Conservation (phyloP, 2,113 vertebrate species). For the Anthoscopus minutus region DNA sequence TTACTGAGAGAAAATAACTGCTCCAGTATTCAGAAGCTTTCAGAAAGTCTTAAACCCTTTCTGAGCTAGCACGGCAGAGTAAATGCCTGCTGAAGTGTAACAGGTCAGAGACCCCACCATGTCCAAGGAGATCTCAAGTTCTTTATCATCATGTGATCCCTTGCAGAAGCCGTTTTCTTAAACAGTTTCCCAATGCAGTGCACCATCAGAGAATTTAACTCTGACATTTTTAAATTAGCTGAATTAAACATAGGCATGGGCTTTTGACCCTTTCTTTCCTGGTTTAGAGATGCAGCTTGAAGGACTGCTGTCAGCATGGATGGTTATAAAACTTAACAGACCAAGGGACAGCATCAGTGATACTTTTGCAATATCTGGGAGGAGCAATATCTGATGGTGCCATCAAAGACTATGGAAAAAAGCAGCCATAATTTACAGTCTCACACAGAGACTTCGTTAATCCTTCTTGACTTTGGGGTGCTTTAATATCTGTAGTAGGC, state of each 20-base stretch:
- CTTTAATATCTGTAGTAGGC: background rate
- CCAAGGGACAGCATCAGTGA: background rate
- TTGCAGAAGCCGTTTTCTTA: background rate
- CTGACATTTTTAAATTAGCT: background rate
- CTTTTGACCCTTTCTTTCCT: background rate
- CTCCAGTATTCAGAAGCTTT: background rate
- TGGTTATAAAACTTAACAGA: background rate
- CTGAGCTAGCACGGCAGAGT: background rate
- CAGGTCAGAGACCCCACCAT: background rate
- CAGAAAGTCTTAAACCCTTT: conserved; percentile 1
- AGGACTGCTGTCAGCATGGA: background rate
- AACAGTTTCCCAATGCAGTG: background rate
- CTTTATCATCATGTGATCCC: background rate
- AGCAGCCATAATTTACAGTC: background rate
- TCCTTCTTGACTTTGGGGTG: background rate
- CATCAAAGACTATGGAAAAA: background rate
- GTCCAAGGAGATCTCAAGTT: background rate
- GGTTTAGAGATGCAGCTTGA: background rate
- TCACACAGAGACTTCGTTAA: background rate
- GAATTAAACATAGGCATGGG: background rate
- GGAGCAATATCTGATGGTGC: background rate
- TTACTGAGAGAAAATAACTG: background rate
- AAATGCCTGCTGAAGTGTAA: background rate
- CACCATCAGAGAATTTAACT: background rate
- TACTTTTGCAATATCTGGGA: background rate